phyloP scores from a whole-genome alignment of 1,140 invertebrate species.

The Antheraea pernyi region DNA sequence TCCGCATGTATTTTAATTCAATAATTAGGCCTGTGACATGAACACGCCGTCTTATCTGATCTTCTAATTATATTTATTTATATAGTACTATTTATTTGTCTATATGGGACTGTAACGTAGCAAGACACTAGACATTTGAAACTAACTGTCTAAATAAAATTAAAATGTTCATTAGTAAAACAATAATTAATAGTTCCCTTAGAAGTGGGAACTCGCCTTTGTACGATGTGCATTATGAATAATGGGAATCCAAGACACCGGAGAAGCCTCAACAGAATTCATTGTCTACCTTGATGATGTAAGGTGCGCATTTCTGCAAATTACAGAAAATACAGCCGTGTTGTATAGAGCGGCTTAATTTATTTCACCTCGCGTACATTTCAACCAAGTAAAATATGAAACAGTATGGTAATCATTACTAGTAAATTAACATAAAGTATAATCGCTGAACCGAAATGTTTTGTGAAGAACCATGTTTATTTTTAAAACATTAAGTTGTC shows the following conservation, averaged over 20 bases:
- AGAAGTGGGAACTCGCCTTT: not conserved
- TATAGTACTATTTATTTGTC: too few species aligned
- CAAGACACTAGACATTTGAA: not conserved
- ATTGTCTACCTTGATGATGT: conserved; percentile 6
- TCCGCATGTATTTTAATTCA: too few species aligned
- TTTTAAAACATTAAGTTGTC: too few species aligned
- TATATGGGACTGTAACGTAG: too few species aligned
- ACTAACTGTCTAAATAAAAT: too few species aligned
- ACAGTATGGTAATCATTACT: not conserved
- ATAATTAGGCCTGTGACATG: too few species aligned
- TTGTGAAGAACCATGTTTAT: too few species aligned
- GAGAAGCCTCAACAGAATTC: not conserved
- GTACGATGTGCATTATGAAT: not conserved
- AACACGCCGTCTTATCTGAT: too few species aligned
- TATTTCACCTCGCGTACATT: conserved; percentile 8
- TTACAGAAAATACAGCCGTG: conserved; percentile 11
- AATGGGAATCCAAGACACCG: not conserved
- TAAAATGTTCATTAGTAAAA: too few species aligned
- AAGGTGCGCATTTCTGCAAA: not conserved
- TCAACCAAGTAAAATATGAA: not conserved
- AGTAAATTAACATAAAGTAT: too few species aligned
- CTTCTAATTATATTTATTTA: too few species aligned
- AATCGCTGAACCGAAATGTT: too few species aligned
- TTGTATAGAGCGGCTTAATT: conserved; percentile 11
- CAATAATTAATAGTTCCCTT: not conserved